A percentile compares a stretch with the other conserved stretches of the same genome.
phyloP scores from a whole-genome alignment of 2,888 invertebrate species.

The Bursaphelenchus okinawaensis region DNA sequence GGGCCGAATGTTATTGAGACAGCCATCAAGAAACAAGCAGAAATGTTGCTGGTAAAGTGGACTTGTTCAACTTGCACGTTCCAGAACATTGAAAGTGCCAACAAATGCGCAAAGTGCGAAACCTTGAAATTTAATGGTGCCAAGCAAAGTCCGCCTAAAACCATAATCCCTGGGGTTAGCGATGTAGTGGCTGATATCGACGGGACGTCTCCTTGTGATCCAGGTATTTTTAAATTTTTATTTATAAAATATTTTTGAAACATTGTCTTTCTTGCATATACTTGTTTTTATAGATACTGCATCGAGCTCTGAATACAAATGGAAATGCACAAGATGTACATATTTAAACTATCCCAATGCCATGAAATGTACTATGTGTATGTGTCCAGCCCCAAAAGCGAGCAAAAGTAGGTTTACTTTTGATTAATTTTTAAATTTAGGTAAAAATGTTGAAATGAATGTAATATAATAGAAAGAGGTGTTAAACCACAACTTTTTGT shows the following conservation, averaged over 20 bases:
- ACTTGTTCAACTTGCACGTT: conserved; percentile 6
- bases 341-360: conserved; percentile 24
- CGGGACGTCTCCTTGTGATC: background rate
- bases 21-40: conserved; percentile 5
- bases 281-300: background rate
- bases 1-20: background rate
- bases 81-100: conserved; percentile 3
- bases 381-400: conserved; percentile 3
- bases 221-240: background rate
- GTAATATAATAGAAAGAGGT: no score
- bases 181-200: background rate
- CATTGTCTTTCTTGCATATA: no score
- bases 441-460: background rate
- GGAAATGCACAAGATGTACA: conserved; percentile 19
- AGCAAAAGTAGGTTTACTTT: background rate
- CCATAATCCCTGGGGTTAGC: background rate
- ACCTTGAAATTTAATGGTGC: background rate
- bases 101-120: conserved; percentile 9
- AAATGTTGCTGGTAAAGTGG: conserved; percentile 1
- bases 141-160: background rate
- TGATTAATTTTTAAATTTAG: background rate
- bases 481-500: no score
- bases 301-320: background rate
- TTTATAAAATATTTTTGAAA: background rate
- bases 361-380: conserved; percentile 23